Evolutionary conservation across 2,797 vertebrate species (phyloP), one percentile per base, ranked within the genome.

Genomic region (Knipowitschia caucasica): DNA sequence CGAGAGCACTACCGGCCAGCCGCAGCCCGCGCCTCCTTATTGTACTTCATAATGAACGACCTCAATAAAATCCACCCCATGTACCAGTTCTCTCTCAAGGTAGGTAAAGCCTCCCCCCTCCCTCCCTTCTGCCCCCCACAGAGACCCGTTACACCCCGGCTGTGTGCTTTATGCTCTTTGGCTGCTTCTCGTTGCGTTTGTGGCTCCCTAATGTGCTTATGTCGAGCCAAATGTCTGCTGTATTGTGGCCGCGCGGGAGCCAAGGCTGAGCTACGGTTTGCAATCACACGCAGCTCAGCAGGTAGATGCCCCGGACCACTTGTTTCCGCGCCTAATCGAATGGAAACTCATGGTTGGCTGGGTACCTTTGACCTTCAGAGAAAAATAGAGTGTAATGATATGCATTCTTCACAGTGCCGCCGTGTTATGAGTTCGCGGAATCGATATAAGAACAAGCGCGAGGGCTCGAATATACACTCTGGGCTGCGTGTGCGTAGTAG

Each of bases 61-160:
- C 95, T 99, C 59, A 93, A 91, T 70, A 86, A 91, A 85, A 92
- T 98, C 81, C 95, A 99, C 63, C 95, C 95, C 46, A 95, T 99
- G 95, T 99, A 98, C 89, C 94, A 94, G 90, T 99, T 98, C 88
- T 97, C 95, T 68, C 91, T 98, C 59, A 96, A 98, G 96, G 96
- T 98, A 75, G 11, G 11, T 53, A 34, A 14, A 5, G 35, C 3
- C 35, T 64, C 64, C 68, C 68, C 67, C 67, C 71, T 51, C 49
- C 8, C 40, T 56, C 64, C 69, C 23, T 7, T 68, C 2, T 14
- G 8, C 61, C 62, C 62, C 67, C 70, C 64, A 31, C 44, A 20
- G 73, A 80, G 73, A 71, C 62, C 58, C 57, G 67, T 73, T 73
- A 82, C 71, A 71, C 67, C 64, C 45, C 61, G n/a, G 30, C 65